phyloP scores from a whole-genome alignment of 2,888 invertebrate genomes.

The Liopterus haemorrhoidalis region DNA sequence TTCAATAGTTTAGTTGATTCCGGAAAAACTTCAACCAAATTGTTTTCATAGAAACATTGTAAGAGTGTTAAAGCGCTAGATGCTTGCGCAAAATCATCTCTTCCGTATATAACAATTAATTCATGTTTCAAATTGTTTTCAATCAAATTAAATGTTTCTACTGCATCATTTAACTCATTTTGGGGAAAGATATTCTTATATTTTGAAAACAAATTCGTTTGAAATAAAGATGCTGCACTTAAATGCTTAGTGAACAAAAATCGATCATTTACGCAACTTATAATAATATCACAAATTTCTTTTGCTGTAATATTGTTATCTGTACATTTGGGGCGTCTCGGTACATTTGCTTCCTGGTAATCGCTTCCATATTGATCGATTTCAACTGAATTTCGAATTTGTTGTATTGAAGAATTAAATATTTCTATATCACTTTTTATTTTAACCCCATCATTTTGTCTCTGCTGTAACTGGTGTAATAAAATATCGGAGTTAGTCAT shows the following conservation, averaged over 20 bases:
- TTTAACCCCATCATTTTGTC: conserved; percentile 8
- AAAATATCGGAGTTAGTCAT: conserved; percentile 27
- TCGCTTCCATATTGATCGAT: neutral
- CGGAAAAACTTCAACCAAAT: no score
- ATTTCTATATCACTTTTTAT: conserved; percentile 7
- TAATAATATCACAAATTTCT: conserved; percentile 26
- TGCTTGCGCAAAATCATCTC: no score
- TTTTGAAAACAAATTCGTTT: neutral
- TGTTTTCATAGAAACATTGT: no score
- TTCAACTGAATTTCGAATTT: conserved; percentile 2
- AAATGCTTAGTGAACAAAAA: neutral
- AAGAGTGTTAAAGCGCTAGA: no score
- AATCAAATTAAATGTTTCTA: neutral
- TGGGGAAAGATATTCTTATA: neutral
- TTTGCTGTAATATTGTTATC: conserved; percentile 23
- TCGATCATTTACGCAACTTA: neutral
- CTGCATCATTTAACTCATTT: neutral
- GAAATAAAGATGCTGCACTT: neutral
- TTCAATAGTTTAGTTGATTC: no score
- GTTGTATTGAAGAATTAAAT: conserved; percentile 6
- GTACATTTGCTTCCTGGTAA: conserved; percentile 21
- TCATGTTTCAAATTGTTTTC: neutral
- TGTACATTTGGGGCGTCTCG: no score
- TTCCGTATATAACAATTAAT: no score
- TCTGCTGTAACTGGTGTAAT: conserved; percentile 21